Evolutionary conservation across 2,888 invertebrate species (phyloP), one percentile per base, ranked within the genome.

Genomic region (Gymnosoma rotundatum): DNA sequence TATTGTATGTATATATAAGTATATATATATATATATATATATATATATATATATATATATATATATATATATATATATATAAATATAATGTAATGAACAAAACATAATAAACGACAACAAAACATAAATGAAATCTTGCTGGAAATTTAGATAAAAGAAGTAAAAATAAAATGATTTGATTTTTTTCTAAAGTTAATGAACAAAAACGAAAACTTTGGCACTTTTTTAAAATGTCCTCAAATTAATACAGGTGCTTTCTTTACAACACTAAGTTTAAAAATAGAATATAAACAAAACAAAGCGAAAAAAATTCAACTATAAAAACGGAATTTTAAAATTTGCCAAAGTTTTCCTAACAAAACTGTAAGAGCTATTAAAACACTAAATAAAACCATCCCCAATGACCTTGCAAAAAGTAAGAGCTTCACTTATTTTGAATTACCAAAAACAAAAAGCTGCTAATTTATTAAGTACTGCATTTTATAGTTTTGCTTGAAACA

Each of bases 111-210:
- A 54, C 21, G 32, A 48, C 3, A 56, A 36, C 16, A 54, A 38
- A 63, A 82, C 60, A 76, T 63, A 32, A 50, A 66, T 14, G 64
- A 66, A 79, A 52, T 73, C 25, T 50, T 21, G n/a, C 5, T 38
- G 74, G 16, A 70, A 69, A 66, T 73, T 52, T 60, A 58, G 58
- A 38, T 58, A 67, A 72, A 50, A 85, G 60, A 63, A 61, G 69
- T 69, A 72, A 56, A 73, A 64, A 72, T 66, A 78, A 72, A 90
- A 90, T 90, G 90, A 90, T 90, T 90, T 90, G 90, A 90, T 90
- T 90, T 90, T 90, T 90, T 90, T 90, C 90, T 90, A 89, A 86
- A 89, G 88, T 88, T 89, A 88, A 87, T 86, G 87, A 86, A 84
- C 85, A 75, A 78, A 87, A 83, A 69, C 38, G 84, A 88, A 88